Evolutionary conservation across 1,140 invertebrate genomes (phyloP), one percentile per base, ranked within the genome.

Genomic region (Anadara kagoshimensis): DNA sequence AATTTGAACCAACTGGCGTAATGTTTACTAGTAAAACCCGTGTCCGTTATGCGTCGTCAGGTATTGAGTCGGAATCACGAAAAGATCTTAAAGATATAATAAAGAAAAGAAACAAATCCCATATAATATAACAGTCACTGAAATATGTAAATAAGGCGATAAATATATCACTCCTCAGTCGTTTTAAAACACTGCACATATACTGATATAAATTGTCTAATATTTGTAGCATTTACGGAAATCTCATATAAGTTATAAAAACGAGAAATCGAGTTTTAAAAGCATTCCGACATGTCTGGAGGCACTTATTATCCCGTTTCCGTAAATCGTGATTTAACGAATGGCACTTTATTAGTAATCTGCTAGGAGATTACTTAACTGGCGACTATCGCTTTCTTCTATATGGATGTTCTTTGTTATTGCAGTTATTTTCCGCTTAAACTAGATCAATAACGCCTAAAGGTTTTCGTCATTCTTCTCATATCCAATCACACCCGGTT

Each of bases 21-120:
- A 67, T 61, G 69, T 64, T 68, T 75, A 67, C 65, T 62, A 41
- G 53, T 41, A 68, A 57, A 71, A 70, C 62, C 65, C 64, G 66
- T 73, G 68, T 73, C 71, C 71, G 71, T 73, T 73, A 36, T 73
- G 71, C 71, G 71, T 68, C 70, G 70, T 26, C 59, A 62, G 59
- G 49, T 73, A 73, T 59, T 56, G 71, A 61, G 54, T 68, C 54
- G 56, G 53, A 56, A 68, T 57, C 54, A 68, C 56, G 66, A 68
- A 56, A 29, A 54, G 57, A 57, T 45, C 56, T 26, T 44, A 68
- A 73, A 73, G 56, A 57, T 54, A 58, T 54, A 53, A 63, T 62
- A 59, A 66, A 41, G 36, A 66, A n/a, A 26, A 61, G 47, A 24
- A 62, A 69, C 26, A 53, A 47, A 57, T 70, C 47, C 59, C 47